A percentile compares a stretch with the other conserved stretches of the same genome.
Evolutionary conservation across 2,113 vertebrate species (phyloP).

Genomic region (Plestiodon gilberti): DNA sequence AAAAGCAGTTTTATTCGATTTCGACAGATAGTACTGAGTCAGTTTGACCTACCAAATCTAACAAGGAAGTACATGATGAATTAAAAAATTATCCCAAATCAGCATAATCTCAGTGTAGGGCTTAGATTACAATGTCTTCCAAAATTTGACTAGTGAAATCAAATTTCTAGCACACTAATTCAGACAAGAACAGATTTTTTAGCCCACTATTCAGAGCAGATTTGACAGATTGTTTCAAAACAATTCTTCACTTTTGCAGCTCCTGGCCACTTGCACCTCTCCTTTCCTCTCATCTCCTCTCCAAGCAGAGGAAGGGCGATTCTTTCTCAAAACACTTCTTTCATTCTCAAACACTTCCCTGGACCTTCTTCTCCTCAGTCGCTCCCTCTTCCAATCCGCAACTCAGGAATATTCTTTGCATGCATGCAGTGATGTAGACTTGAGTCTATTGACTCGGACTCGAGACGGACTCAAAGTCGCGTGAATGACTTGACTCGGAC

Average conservation of each 20-base stretch:
- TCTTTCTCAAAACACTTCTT: too few relatives aligned
- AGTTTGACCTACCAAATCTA: background rate
- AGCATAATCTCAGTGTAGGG: background rate
- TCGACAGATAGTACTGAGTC: fast-evolving
- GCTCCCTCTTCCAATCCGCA: too few relatives aligned
- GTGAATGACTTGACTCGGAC: too few relatives aligned
- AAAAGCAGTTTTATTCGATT: background rate
- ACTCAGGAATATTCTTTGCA: too few relatives aligned
- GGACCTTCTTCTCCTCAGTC: too few relatives aligned
- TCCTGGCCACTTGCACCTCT: background rate
- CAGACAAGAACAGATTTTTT: background rate
- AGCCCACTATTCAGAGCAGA: background rate
- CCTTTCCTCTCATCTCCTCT: too few relatives aligned
- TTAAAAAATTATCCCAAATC: conserved; percentile 25
- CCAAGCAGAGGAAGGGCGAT: too few relatives aligned
- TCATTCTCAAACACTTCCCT: too few relatives aligned
- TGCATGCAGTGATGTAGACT: too few relatives aligned
- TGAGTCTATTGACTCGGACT: too few relatives aligned
- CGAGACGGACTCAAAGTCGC: too few relatives aligned
- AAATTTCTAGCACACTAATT: too few relatives aligned
- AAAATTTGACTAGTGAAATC: background rate
- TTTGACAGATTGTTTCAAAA: background rate
- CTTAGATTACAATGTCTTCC: background rate
- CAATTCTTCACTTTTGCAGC: background rate
- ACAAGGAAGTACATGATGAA: background rate